A percentile compares a stretch with the other conserved stretches of the same genome.
Conservation (phyloP, 2,888 invertebrate genomes). For the Frankliniella fusca region DNA sequence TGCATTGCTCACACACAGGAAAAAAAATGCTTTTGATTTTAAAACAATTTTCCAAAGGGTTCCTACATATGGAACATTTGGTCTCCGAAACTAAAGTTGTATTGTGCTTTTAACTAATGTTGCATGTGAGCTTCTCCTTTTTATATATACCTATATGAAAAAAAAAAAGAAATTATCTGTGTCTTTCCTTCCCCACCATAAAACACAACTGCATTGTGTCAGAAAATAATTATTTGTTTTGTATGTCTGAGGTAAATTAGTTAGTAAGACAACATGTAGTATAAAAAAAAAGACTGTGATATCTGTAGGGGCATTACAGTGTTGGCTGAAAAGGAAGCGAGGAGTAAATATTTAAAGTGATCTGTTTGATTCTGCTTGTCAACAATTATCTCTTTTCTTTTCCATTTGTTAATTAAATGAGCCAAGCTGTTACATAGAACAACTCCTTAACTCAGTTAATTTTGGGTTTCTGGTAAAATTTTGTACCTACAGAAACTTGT, state of each 20-base stretch:
- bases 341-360: background rate
- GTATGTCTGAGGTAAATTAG: background rate
- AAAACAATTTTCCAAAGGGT: background rate
- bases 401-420: too few relatives aligned
- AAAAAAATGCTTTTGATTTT: background rate
- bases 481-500: too few relatives aligned
- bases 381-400: too few relatives aligned
- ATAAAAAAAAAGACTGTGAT: constrained; percentile 44
- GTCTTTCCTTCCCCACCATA: background rate
- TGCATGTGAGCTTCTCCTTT: constrained; percentile 5
- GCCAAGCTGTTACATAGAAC: too few relatives aligned
- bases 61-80: background rate
- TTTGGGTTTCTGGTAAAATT: too few relatives aligned
- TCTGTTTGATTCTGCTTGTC: too few relatives aligned
- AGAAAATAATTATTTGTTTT: constrained; percentile 7
- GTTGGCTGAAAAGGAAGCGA: constrained; percentile 29
- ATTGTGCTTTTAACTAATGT: constrained; percentile 18
- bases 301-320: constrained; percentile 38
- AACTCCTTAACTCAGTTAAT: too few relatives aligned
- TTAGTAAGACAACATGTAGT: constrained; percentile 30
- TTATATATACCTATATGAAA: too few relatives aligned
- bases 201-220: constrained; percentile 6
- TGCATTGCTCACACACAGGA: constrained; percentile 16
- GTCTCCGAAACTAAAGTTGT: background rate
- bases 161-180: background rate